A percentile compares a stretch with the other conserved stretches of the same genome.
Evolutionary conservation across 2,888 invertebrate genomes (phyloP).

Genomic region (Dascillus cervinus): DNA sequence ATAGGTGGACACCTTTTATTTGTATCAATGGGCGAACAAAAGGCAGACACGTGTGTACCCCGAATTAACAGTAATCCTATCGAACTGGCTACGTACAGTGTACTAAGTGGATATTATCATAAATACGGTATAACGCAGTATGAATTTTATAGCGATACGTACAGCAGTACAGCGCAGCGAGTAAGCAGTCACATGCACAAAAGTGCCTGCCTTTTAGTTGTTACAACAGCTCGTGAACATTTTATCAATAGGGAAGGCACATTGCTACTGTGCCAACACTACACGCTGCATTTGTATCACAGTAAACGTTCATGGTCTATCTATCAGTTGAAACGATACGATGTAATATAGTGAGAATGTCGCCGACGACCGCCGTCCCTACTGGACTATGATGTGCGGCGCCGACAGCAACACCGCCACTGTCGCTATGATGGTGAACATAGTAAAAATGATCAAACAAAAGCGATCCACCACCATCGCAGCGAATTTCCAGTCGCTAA

Average conservation of each 20-base stretch:
- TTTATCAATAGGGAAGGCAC: conserved; percentile 42
- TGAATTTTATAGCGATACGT: conserved; percentile 17
- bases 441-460: conserved; percentile 91
- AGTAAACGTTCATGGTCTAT: conserved; percentile 39
- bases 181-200: conserved; percentile 32
- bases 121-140: conserved; percentile 18
- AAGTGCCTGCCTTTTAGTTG: conserved; percentile 43
- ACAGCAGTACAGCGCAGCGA: conserved; percentile 17
- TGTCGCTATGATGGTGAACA: conserved; percentile 89
- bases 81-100: conserved; percentile 18
- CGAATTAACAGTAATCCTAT: conserved; percentile 10
- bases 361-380: conserved; percentile 30
- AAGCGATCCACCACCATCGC: conserved; percentile 97
- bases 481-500: conserved; percentile 97
- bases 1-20: conserved; percentile 42
- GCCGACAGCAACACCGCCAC: conserved; percentile 86
- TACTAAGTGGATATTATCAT: too few relatives aligned
- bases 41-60: conserved; percentile 43
- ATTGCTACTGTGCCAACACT: conserved; percentile 39
- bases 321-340: conserved; percentile 24
- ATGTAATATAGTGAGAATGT: conserved; percentile 26
- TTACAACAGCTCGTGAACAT: conserved; percentile 40
- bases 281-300: conserved; percentile 41
- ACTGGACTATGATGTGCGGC: conserved; percentile 93
- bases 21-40: conserved; percentile 43